A percentile compares a stretch with the other conserved stretches of the same genome.
Conservation (phyloP, 1,140 invertebrate genomes). For the Drosophila suzukii region DNA sequence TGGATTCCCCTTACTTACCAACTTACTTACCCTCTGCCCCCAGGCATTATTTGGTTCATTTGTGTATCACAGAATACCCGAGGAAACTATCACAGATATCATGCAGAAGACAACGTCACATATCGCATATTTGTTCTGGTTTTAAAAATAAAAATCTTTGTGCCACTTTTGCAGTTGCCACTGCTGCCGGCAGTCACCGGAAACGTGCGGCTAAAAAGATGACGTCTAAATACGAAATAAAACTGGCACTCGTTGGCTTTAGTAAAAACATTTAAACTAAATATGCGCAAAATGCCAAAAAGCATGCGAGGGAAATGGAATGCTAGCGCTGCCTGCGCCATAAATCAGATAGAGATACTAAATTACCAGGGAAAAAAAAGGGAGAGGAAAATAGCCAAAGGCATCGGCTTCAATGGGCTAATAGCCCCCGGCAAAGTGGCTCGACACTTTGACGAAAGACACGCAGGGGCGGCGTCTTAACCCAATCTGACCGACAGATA, state of each 20-base stretch:
- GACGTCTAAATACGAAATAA: slow-evolving; percentile 66
- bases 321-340: slow-evolving; percentile 31
- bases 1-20: background rate
- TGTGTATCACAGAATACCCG: slow-evolving; percentile 11
- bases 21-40: slow-evolving; percentile 17
- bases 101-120: slow-evolving; percentile 35
- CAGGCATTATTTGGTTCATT: slow-evolving; percentile 24
- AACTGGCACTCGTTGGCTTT: slow-evolving; percentile 34
- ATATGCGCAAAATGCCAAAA: slow-evolving; percentile 72
- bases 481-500: slow-evolving; percentile 82
- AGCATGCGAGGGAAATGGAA: slow-evolving; percentile 43
- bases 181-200: slow-evolving; percentile 61
- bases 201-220: slow-evolving; percentile 65
- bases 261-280: slow-evolving; percentile 67
- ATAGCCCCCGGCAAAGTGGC: slow-evolving; percentile 64
- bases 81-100: slow-evolving; percentile 48
- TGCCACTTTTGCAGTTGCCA: slow-evolving; percentile 70
- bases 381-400: slow-evolving; percentile 8
- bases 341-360: slow-evolving; percentile 75
- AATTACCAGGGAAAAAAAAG: slow-evolving; percentile 40
- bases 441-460: slow-evolving; percentile 82
- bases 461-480: slow-evolving; percentile 69
- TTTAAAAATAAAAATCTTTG: slow-evolving; percentile 76
- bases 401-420: slow-evolving; percentile 43
- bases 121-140: slow-evolving; percentile 73